Conservation (phyloP, 1,140 invertebrate species). For the Helicoverpa armigera region DNA sequence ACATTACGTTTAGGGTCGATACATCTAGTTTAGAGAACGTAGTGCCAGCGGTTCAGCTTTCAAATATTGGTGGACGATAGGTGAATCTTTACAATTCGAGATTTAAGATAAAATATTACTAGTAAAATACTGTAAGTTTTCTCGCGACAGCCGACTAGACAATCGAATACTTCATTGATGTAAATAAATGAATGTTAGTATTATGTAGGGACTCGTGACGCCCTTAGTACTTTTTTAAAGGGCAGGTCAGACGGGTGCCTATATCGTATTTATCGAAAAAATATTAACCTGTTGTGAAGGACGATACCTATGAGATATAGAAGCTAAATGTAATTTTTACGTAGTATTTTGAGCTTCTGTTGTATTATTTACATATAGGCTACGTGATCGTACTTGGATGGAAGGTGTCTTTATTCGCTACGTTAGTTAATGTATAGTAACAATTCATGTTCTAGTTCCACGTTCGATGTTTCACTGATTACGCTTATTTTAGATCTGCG, state of each 20-base stretch:
- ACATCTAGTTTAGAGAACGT: conserved; percentile 76
- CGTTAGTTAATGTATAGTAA: conserved; percentile 74
- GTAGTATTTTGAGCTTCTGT: conserved; percentile 70
- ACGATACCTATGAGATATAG: conserved; percentile 82
- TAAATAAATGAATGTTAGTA: conserved; percentile 53
- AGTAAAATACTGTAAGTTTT: conserved; percentile 71
- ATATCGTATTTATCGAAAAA: conserved; percentile 67
- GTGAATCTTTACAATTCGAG: conserved; percentile 76
- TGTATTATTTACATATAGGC: conserved; percentile 64
- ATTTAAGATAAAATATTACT: conserved; percentile 73
- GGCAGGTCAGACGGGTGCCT: conserved; percentile 61
- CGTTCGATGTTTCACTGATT: conserved; percentile 79
- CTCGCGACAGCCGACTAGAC: conserved; percentile 68
- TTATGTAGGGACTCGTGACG: conserved; percentile 43
- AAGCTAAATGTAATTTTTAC: conserved; percentile 68
- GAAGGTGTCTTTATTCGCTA: conserved; percentile 63
- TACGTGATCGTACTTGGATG: conserved; percentile 52
- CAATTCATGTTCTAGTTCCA: conserved; percentile 73
- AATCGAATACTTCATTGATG: conserved; percentile 56
- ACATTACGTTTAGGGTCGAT: conserved; percentile 71
- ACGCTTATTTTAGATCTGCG: conserved; percentile 84
- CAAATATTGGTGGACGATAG: conserved; percentile 84
- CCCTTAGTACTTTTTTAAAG: conserved; percentile 51
- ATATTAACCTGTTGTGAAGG: conserved; percentile 80
- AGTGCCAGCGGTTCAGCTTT: conserved; percentile 83